A percentile compares a stretch with the other conserved stretches of the same genome.
phyloP scores from a whole-genome alignment of 92 coral and sea anemone species.

The Paragorgia papillata region DNA sequence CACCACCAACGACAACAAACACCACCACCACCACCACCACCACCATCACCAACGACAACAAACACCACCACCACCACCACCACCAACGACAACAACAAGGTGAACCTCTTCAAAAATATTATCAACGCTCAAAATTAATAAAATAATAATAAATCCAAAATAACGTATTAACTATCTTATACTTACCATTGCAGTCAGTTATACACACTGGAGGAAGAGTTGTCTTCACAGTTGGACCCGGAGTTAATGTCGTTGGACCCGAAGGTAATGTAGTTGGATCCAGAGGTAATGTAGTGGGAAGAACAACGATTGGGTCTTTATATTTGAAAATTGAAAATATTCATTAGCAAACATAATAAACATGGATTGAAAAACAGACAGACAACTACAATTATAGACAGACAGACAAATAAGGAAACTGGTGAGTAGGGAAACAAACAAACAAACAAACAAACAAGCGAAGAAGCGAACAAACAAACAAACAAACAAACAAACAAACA shows the following conservation, averaged over 20 bases:
- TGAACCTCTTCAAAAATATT: no score
- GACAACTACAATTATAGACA: not conserved
- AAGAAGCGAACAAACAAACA: not conserved
- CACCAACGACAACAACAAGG: no score
- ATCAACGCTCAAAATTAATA: no score
- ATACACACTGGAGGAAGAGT: slow-evolving; percentile 5
- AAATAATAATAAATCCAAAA: no score
- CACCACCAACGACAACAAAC: no score
- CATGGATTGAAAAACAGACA: not conserved
- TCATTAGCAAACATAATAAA: no score
- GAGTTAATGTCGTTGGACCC: not conserved
- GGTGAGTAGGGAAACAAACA: not conserved
- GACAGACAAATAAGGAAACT: not conserved
- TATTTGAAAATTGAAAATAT: no score
- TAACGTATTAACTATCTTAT: no score
- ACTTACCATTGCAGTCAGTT: slow-evolving; percentile 6
- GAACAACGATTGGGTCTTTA: not conserved
- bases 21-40: no score
- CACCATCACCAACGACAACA: no score
- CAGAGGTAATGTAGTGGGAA: not conserved
- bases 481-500: not conserved
- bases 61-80: no score
- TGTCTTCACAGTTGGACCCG: not conserved
- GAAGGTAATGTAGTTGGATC: not conserved
- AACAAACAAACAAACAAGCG: not conserved